Percentiles rank a stretch among this genome's conserved stretches.
Conservation (phyloP, 2,113 vertebrate genomes). For the Atherinomorus stipes region DNA sequence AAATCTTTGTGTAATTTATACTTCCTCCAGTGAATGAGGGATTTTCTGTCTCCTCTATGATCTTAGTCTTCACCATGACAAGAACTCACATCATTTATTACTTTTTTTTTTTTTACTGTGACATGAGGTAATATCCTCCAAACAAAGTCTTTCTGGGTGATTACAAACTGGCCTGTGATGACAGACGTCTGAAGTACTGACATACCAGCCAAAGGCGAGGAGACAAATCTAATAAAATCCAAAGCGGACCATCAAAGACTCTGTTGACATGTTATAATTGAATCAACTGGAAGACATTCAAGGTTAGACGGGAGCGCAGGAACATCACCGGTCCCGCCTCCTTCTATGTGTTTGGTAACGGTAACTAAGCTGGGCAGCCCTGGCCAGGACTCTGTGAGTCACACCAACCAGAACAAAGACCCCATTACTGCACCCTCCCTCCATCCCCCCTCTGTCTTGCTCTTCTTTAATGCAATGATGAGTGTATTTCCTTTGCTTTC, state of each 20-base stretch:
- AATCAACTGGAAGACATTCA: conserved; percentile 5
- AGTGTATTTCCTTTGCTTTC: conserved; percentile 74
- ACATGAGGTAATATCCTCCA: neutral
- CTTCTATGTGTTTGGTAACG: conserved; percentile 68
- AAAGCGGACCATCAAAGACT: neutral
- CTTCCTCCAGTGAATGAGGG: neutral
- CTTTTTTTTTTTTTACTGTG: neutral
- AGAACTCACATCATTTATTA: no score
- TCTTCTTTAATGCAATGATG: conserved; percentile 66
- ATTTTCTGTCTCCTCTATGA: neutral
- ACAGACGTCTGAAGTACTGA: neutral
- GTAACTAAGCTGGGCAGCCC: conserved; percentile 70
- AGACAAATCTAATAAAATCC: neutral
- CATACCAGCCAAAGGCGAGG: no score
- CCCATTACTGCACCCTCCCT: conserved; percentile 66
- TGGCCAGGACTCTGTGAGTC: conserved; percentile 68
- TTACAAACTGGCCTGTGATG: neutral
- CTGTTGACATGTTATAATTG: conserved; percentile 21
- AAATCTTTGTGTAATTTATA: neutral
- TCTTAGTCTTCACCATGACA: no score
- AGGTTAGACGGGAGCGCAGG: conserved; percentile 17
- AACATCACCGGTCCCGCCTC: conserved; percentile 17
- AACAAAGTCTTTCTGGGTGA: neutral
- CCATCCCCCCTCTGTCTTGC: conserved; percentile 32
- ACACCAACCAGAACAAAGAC: conserved; percentile 79